Base-by-base conservation (phyloP, 2,888 invertebrate genomes). In the Atethmia centrago region DNA sequence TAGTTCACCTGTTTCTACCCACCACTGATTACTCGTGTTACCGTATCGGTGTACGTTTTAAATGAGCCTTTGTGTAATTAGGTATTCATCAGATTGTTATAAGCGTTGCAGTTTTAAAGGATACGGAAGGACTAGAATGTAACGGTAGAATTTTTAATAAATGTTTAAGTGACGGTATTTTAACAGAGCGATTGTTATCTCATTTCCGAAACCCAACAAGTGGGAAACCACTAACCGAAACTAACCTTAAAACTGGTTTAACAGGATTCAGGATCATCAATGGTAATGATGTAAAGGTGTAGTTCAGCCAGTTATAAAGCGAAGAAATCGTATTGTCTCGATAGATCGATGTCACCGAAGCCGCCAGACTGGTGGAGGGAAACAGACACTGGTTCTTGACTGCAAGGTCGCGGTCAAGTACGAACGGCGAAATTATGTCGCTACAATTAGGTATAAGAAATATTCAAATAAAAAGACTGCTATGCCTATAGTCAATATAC, bases 391-490 rank as follows among this genome's bases (percentile, higher is more conserved):
- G 45, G 76, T 71, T 63, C 61, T 49, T 49, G 45, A 55, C 59
- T 82, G 72, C 88, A 90, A 90, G 90, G 89, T 87, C 89, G 86
- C 85, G 86, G 88, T 89, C 88, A 89, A 89, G 82, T 85, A 67
- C 82, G 71, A 59, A 53, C 67, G 56, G 75, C 79, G 79, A 83
- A 86, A 80, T 78, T 68, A 68, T 66, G 69, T 66, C 68, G 71
- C 49, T 80, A 53, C 59, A 55, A 73, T 64, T 68, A 64, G n/a
- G 55, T 55, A n/a, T 42, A 28, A 49, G 31, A 55, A 58, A 25
- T 64, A 31, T 51, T 55, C 5, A 45, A 71, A 40, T 31, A 31
- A 63, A 55, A 49, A 82, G 0, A 62, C 12, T 40, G 9, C 21
- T 25, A n/a, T n/a, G n/a, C n/a, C n/a, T n/a, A 19, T 28, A 72